Percentiles rank a stretch among this genome's conserved stretches.
Conservation (phyloP, 2,797 vertebrate genomes). For the Mareca strepera region DNA sequence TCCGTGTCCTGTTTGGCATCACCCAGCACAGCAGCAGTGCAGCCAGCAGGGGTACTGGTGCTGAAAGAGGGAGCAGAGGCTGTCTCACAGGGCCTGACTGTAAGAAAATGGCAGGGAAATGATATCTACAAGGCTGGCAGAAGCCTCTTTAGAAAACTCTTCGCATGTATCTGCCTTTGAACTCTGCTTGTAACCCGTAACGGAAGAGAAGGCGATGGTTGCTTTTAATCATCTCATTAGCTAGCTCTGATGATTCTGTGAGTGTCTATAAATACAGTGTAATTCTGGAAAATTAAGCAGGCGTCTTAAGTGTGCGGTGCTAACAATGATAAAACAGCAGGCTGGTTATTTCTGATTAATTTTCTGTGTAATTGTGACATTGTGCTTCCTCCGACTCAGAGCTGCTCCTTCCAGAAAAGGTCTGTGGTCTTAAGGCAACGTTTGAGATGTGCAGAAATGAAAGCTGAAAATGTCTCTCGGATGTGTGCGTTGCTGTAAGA, state of each 20-base stretch:
- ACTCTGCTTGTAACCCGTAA: not conserved
- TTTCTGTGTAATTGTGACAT: not conserved
- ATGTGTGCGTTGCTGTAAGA: not conserved
- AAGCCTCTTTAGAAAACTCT: not conserved
- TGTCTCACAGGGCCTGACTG: not conserved
- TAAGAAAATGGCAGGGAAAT: not conserved
- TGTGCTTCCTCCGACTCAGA: not conserved
- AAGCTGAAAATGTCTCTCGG: not conserved
- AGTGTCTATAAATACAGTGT: not conserved
- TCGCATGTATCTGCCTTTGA: not conserved
- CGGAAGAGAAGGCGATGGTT: not conserved
- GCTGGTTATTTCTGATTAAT: not conserved
- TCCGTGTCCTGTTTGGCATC: not conserved
- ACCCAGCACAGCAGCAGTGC: not conserved
- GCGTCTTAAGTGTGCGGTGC: not conserved
- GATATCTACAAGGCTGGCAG: not conserved
- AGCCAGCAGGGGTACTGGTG: not conserved
- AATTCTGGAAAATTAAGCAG: not conserved
- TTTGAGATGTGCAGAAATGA: not conserved
- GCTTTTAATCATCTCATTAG: not conserved
- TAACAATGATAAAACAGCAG: not conserved
- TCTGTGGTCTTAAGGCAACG: fast-evolving
- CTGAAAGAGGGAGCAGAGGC: not conserved
- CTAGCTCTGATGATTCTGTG: not conserved
- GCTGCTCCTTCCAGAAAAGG: not conserved